phyloP scores from a whole-genome alignment of 2,888 invertebrate genomes.

The Andrena chrysosceles region DNA sequence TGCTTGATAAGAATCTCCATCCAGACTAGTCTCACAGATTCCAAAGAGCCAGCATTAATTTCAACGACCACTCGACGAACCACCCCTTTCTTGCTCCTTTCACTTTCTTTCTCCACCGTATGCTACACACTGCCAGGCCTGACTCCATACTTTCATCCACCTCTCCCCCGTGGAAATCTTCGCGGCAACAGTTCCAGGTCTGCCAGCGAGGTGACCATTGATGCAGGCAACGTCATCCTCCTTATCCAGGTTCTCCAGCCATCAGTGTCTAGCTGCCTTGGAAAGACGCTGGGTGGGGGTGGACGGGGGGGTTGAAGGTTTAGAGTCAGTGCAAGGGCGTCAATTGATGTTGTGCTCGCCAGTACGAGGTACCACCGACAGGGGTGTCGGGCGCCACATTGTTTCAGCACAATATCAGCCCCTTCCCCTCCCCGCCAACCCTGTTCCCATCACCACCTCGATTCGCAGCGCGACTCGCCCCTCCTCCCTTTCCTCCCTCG shows the following conservation, averaged over 20 bases:
- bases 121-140: neutral
- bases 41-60: neutral
- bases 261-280: slow-evolving; percentile 39
- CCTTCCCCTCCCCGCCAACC: slow-evolving; percentile 31
- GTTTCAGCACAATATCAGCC: slow-evolving; percentile 81
- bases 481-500: slow-evolving; percentile 45
- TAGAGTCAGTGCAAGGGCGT: slow-evolving; percentile 71
- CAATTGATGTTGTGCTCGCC: slow-evolving; percentile 80
- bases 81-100: neutral
- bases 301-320: slow-evolving; percentile 39
- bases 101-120: neutral
- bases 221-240: slow-evolving; percentile 52
- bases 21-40: too few species aligned
- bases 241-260: slow-evolving; percentile 62
- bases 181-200: slow-evolving; percentile 17
- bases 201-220: slow-evolving; percentile 56
- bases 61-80: neutral
- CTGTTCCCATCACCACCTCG: slow-evolving; percentile 57
- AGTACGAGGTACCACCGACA: slow-evolving; percentile 73
- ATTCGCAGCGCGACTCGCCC: slow-evolving; percentile 53
- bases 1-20: too few species aligned
- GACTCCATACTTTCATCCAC: neutral
- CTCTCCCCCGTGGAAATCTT: neutral
- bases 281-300: neutral
- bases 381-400: slow-evolving; percentile 81